Evolutionary conservation across 2,888 invertebrate genomes (phyloP).

Genomic region (Euspilapteryx auroguttella): DNA sequence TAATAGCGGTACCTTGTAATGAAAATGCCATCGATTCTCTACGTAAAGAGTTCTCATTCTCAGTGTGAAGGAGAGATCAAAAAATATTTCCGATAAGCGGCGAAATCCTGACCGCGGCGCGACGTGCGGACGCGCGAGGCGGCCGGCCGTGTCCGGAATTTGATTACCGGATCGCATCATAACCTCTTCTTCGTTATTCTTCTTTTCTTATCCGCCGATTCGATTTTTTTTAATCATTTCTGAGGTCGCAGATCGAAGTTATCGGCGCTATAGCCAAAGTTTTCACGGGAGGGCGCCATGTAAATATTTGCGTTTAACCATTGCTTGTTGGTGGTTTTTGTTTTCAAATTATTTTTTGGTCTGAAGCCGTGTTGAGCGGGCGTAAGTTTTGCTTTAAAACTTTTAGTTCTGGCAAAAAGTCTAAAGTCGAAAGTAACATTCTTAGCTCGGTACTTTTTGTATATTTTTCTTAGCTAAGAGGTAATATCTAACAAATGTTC

Average conservation of each 20-base stretch:
- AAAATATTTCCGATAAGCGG: slow-evolving; percentile 42
- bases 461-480: too few species aligned
- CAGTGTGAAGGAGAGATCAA: slow-evolving; percentile 32
- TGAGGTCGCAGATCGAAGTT: slow-evolving; percentile 26
- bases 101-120: slow-evolving; percentile 38
- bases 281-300: slow-evolving; percentile 30
- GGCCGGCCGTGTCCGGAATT: slow-evolving; percentile 35
- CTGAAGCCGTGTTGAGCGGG: slow-evolving; percentile 23
- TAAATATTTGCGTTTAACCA: slow-evolving; percentile 47
- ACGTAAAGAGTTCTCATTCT: slow-evolving; percentile 17
- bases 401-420: too few species aligned
- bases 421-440: too few species aligned
- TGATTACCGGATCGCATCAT: slow-evolving; percentile 33
- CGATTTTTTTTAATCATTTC: slow-evolving; percentile 26
- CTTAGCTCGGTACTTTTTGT: too few species aligned
- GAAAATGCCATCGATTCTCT: slow-evolving; percentile 30
- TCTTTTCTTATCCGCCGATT: slow-evolving; percentile 5
- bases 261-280: slow-evolving; percentile 30
- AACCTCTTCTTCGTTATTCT: slow-evolving; percentile 20
- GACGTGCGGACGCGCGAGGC: slow-evolving; percentile 20
- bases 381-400: slow-evolving; percentile 21
- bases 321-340: slow-evolving; percentile 19
- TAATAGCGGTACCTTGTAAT: slow-evolving; percentile 23
- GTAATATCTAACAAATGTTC: too few species aligned
- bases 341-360: slow-evolving; percentile 27